Base-by-base conservation (phyloP, 2,888 invertebrate genomes). In the Leptarthrus brevirostris region DNA sequence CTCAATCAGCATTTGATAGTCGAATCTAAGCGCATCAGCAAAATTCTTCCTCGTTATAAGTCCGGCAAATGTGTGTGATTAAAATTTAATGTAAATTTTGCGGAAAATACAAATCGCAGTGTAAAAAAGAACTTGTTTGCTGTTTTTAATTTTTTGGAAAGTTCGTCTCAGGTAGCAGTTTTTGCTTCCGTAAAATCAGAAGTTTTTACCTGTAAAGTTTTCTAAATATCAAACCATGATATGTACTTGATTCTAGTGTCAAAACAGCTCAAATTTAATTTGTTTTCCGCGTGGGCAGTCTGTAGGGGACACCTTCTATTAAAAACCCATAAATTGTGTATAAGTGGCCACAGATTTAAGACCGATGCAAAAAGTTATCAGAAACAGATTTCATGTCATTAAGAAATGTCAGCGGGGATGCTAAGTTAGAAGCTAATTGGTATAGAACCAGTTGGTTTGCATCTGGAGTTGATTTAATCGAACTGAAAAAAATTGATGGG, bases 371-470 rank as follows among this genome's bases (percentile, higher is more conserved):
- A 40, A 40, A 12, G 3, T 12, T 6, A 3, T 40, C 12, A 40
- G n/a, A 40, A 40, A 40, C 10, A 6, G 12, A 12, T 40, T 30
- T 2, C 3, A 12, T 12, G 40, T n/a, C 40, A 30, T 40, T 40
- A 12, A 3, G 12, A 1, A 40, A 40, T 6, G 40, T 40, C 40
- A 40, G 40, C 40, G 40, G n/a, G 54, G 14, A 26, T 54, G n/a
- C 54, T 47, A 16, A 5, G 14, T 47, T 10, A 44, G 30, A 34
- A 69, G 69, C 52, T 69, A 69, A 69, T 69, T 52, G 52, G 52
- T 5, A 14, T 30, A 26, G 20, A 52, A 69, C 52, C 52, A 16
- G 69, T 69, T 69, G 6, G 12, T 69, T 34, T 18, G 44, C 44
- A 24, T 52, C 10, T 69, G n/a, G 34, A 18, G 20, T 20, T 64